Percentiles rank a stretch among this genome's conserved stretches.
phyloP scores from a whole-genome alignment of 2,113 vertebrate species.

The Drymodes brunneopygia region DNA sequence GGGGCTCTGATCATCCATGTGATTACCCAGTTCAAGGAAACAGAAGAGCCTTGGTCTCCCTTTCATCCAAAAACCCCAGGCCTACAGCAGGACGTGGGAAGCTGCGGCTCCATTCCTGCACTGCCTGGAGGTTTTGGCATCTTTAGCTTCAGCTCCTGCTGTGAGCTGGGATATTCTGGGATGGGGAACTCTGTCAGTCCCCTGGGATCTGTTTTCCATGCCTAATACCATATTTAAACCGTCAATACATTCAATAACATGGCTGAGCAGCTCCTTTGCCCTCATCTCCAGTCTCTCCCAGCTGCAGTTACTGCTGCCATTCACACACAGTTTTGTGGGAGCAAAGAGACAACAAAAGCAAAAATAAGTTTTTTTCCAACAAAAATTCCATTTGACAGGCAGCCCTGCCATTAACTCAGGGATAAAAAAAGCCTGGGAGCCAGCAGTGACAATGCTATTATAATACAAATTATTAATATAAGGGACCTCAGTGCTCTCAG shows the following conservation, averaged over 20 bases:
- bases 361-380: not conserved
- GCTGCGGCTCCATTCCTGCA: fast-evolving
- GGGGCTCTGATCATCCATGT: not conserved
- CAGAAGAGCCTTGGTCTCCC: not conserved
- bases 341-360: not conserved
- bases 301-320: not conserved
- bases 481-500: not conserved
- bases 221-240: not conserved
- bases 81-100: not conserved
- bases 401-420: not conserved
- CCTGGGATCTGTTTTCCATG: not conserved
- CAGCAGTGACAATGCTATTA: not conserved
- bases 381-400: not conserved
- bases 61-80: not conserved
- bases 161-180: not conserved
- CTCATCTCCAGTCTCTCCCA: not conserved
- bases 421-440: not conserved
- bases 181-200: not conserved
- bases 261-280: not conserved
- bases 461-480: not conserved
- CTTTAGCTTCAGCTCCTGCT: not conserved
- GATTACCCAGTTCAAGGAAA: not conserved
- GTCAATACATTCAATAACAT: not conserved
- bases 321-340: not conserved
- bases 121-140: not conserved